Conservation (phyloP, 2,888 invertebrate genomes). For the Acholoe squamosa region DNA sequence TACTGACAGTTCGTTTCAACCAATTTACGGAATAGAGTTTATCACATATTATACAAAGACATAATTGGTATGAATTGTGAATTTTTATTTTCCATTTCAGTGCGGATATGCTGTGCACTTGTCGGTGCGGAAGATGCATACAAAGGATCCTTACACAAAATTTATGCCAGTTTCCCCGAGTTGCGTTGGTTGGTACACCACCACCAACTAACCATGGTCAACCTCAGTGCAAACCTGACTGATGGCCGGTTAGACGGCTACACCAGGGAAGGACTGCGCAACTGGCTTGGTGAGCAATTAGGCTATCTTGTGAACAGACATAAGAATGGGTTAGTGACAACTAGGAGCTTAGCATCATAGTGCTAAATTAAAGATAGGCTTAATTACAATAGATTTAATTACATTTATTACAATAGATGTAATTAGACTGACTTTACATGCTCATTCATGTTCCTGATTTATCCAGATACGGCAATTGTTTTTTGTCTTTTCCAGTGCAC, state of each 20-base stretch:
- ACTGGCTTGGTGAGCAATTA: slow-evolving; percentile 39
- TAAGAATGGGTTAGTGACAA: no score
- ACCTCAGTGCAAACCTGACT: slow-evolving; percentile 6
- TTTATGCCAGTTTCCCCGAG: slow-evolving; percentile 41
- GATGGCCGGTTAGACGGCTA: slow-evolving; percentile 48
- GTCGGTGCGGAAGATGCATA: slow-evolving; percentile 35
- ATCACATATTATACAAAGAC: no score
- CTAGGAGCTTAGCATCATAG: no score
- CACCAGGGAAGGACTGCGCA: slow-evolving; percentile 48
- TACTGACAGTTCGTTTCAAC: no score
- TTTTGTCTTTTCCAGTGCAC: slow-evolving; percentile 14
- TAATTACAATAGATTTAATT: no score
- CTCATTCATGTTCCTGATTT: no score
- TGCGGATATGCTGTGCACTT: slow-evolving; percentile 35
- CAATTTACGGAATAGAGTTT: no score
- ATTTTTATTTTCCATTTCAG: not conserved
- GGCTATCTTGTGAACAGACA: no score
- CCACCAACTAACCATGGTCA: slow-evolving; percentile 45
- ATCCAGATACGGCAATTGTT: not conserved
- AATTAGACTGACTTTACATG: no score
- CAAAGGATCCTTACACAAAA: slow-evolving; percentile 16
- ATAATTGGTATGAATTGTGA: no score
- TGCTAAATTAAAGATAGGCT: no score
- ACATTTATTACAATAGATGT: no score
- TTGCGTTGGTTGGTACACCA: slow-evolving; percentile 45